phyloP scores from a whole-genome alignment of 2,888 invertebrate genomes.

The Drosophila atroscutellata region DNA sequence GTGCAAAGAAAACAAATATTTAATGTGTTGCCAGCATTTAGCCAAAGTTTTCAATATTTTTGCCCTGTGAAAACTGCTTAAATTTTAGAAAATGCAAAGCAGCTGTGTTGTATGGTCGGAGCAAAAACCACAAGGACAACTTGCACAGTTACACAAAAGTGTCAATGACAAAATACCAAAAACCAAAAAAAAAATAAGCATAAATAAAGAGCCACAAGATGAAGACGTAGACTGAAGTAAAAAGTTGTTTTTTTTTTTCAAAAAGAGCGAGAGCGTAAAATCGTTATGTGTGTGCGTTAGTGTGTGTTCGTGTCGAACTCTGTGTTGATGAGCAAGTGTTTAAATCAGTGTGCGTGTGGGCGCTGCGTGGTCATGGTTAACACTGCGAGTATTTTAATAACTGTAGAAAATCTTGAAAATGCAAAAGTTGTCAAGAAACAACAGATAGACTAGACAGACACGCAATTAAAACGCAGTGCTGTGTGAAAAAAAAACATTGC shows the following conservation, averaged over 20 bases:
- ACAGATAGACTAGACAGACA: conserved; percentile 33
- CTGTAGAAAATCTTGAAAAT: conserved; percentile 67
- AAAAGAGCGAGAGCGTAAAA: conserved; percentile 63
- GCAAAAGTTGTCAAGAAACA: conserved; percentile 61
- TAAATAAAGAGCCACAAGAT: conserved; percentile 59
- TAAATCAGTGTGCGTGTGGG: conserved; percentile 40
- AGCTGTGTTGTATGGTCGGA: conserved; percentile 45
- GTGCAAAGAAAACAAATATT: conserved; percentile 39
- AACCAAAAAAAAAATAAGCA: conserved; percentile 35
- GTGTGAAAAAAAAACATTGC: conserved; percentile 50
- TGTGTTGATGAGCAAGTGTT: conserved; percentile 34
- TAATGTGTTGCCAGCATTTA: conserved; percentile 22
- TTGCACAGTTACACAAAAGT: conserved; percentile 43
- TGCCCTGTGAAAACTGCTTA: conserved; percentile 17
- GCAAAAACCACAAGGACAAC: conserved; percentile 29
- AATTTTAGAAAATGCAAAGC: conserved; percentile 42
- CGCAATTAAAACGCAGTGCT: conserved; percentile 58
- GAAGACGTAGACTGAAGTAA: conserved; percentile 51
- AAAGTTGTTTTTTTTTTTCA: conserved; percentile 46
- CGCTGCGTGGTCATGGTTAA: conserved; percentile 66
- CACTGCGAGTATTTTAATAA: conserved; percentile 55
- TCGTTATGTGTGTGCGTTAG: conserved; percentile 18
- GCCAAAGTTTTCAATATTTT: conserved; percentile 14
- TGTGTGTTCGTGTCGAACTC: conserved; percentile 40
- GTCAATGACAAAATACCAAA: conserved; percentile 49